Conservation (phyloP, 2,113 vertebrate species). For the Amblyopsis rosae region DNA sequence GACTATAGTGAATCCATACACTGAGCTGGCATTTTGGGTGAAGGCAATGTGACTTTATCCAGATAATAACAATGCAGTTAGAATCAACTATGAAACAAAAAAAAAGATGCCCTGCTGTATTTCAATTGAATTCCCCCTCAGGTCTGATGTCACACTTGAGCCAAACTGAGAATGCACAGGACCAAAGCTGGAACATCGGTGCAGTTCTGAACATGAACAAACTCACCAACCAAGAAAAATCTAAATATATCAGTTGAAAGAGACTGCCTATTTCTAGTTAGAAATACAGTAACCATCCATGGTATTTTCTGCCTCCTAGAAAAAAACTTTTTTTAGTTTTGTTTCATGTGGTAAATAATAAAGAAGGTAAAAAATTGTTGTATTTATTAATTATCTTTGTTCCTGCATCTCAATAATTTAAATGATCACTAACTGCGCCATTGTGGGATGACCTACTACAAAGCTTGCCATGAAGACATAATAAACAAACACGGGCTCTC, state of each 20-base stretch:
- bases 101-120: conserved; percentile 4
- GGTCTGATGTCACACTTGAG: conserved; percentile 61
- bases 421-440: conserved; percentile 4
- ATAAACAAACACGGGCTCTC: too few relatives aligned
- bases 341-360: background rate
- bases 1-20: too few relatives aligned
- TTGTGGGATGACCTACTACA: background rate
- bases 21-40: background rate
- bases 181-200: conserved; percentile 18
- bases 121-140: conserved; percentile 26
- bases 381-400: background rate
- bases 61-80: background rate
- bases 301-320: conserved; percentile 1
- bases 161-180: conserved; percentile 24
- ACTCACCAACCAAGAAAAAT: conserved; percentile 18
- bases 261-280: conserved; percentile 1
- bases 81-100: conserved; percentile 7
- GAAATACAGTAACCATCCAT: conserved; percentile 11
- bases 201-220: conserved; percentile 34
- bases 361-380: background rate
- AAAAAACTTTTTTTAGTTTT: background rate
- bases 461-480: too few relatives aligned
- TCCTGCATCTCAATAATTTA: conserved; percentile 12
- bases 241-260: background rate
- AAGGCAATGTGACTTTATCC: background rate